These are phyloP conservation scores for Heteromurus nitidus DNA, from an alignment of 2,888 invertebrate species.

Conservation along the genomic window DNA sequence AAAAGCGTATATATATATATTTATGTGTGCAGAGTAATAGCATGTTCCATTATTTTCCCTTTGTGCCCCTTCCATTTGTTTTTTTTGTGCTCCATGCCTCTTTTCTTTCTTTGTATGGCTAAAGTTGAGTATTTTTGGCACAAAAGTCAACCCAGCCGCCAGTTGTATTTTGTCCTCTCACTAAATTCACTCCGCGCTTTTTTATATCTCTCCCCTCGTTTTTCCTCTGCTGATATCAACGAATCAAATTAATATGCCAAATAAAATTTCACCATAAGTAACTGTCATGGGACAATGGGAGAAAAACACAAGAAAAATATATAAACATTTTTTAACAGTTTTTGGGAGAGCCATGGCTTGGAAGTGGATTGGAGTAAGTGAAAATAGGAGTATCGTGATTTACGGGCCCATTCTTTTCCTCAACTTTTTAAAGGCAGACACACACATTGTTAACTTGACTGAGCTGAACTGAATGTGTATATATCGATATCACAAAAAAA, in stretches of 20 bases:
- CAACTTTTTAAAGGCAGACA: no score
- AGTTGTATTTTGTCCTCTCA: neutral
- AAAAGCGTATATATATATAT: neutral
- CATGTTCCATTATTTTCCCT: slow-evolving; percentile 26
- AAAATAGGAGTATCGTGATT: neutral
- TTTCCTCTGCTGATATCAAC: slow-evolving; percentile 3
- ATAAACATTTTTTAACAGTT: neutral
- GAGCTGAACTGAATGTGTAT: no score
- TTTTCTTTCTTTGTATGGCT: slow-evolving; percentile 6
- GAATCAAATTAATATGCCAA: slow-evolving; percentile 27
- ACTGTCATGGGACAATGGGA: neutral
- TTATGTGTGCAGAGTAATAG: neutral
- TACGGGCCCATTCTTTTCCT: neutral
- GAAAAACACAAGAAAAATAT: neutral
- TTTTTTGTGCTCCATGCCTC: neutral
- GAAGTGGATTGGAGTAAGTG: no score
- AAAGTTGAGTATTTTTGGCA: slow-evolving; percentile 27
- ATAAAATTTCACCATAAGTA: slow-evolving; percentile 17
- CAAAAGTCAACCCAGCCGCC: neutral
- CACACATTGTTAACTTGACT: no score
- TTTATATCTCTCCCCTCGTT: no score
- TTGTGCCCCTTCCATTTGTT: slow-evolving; percentile 10
- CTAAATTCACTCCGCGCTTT: no score
- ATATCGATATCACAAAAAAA: no score
- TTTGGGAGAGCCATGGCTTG: no score